phyloP scores from a whole-genome alignment of 53 echinoderm and acorn worm species.

The Zoroaster sp. region DNA sequence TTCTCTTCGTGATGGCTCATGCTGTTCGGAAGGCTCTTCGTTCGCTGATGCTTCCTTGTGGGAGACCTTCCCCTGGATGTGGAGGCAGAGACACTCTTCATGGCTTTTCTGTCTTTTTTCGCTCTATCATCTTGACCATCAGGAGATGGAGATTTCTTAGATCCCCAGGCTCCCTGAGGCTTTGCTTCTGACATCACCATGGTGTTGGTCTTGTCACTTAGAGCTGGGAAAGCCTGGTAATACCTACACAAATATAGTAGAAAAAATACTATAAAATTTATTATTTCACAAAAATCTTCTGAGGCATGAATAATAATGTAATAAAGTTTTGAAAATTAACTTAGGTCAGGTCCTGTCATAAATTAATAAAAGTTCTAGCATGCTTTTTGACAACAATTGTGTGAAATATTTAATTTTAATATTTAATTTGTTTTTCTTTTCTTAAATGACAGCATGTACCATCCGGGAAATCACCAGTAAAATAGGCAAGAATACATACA shows the following conservation, averaged over 20 bases:
- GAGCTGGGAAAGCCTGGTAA: slow-evolving; percentile 95
- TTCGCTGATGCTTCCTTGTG: slow-evolving; percentile 73
- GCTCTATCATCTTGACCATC: slow-evolving; percentile 3
- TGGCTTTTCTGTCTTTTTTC: slow-evolving; percentile 24
- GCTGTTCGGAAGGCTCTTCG: slow-evolving; percentile 85
- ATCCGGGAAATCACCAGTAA: too few relatives aligned
- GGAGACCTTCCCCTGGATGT: slow-evolving; percentile 87
- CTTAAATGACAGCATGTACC: too few relatives aligned
- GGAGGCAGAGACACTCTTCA: slow-evolving; percentile 81
- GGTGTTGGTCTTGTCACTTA: slow-evolving; percentile 71
- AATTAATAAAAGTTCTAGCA: too few relatives aligned
- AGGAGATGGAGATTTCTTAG: slow-evolving; percentile 54
- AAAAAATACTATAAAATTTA: not conserved
- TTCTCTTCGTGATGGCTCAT: slow-evolving; percentile 45
- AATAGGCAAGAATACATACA: too few relatives aligned
- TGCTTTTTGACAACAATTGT: too few relatives aligned
- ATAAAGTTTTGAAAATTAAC: too few relatives aligned
- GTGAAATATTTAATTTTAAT: too few relatives aligned
- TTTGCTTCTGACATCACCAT: slow-evolving; percentile 52
- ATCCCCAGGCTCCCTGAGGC: slow-evolving; percentile 83
- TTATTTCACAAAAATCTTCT: not conserved
- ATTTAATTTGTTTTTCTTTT: too few relatives aligned
- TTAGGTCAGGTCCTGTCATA: too few relatives aligned
- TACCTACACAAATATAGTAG: slow-evolving; percentile 63
- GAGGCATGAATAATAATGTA: too few relatives aligned